phyloP scores from a whole-genome alignment of 1,140 invertebrate species.

The Conopomorpha cramerella region DNA sequence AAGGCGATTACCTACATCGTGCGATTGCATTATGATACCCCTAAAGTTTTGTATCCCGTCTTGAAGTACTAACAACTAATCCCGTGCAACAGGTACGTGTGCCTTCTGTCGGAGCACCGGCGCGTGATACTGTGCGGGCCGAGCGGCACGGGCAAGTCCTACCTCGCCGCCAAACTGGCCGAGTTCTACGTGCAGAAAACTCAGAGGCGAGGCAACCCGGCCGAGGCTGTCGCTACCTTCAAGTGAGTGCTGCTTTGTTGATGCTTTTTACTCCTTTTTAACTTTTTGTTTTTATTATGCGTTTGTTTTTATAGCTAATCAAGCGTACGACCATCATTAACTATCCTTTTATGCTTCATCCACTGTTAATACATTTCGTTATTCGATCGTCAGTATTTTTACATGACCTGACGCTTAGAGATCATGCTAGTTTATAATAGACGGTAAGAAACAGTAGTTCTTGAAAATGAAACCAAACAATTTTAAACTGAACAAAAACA shows the following conservation, averaged over 20 bases:
- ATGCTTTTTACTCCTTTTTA: constrained; percentile 3
- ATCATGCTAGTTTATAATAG: too few species aligned
- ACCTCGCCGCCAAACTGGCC: constrained; percentile 92
- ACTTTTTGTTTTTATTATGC: neutral
- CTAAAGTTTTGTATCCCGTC: too few species aligned
- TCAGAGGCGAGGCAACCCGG: constrained; percentile 66
- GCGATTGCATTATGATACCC: too few species aligned
- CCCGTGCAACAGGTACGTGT: constrained; percentile 71
- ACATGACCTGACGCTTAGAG: too few species aligned
- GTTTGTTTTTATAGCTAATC: neutral
- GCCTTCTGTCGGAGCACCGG: constrained; percentile 87
- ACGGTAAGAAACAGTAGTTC: too few species aligned
- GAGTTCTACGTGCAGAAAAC: constrained; percentile 81
- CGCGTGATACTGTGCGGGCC: constrained; percentile 95
- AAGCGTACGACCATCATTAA: neutral
- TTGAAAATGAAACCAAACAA: too few species aligned
- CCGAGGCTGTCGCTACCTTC: constrained; percentile 84
- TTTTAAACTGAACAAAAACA: too few species aligned
- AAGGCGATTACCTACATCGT: too few species aligned
- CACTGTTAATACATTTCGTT: too few species aligned
- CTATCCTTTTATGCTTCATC: too few species aligned
- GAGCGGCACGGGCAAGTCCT: constrained; percentile 96
- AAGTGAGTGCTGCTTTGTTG: constrained; percentile 68
- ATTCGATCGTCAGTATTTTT: too few species aligned
- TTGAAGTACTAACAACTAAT: too few species aligned